Percentiles rank a stretch among this genome's conserved stretches.
These are phyloP conservation scores for Kryptopterus vitreolus DNA, from an alignment of 2,797 vertebrate genomes.

Conservation along the genomic window DNA sequence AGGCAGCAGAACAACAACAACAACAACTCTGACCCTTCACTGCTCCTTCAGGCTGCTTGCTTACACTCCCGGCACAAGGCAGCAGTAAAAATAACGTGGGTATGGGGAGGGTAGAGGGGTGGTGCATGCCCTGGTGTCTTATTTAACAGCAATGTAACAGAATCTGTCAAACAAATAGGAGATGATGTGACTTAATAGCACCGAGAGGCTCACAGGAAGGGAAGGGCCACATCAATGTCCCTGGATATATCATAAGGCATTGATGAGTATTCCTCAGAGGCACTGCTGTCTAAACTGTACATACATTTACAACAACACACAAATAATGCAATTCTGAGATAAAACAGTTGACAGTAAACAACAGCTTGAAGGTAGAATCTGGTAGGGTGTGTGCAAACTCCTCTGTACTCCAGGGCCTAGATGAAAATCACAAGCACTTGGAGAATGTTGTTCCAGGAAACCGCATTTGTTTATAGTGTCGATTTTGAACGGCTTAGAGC, in stretches of 20 bases:
- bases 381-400: conserved; percentile 30
- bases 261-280: background rate
- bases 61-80: conserved; percentile 15
- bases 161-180: background rate
- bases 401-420: conserved; percentile 23
- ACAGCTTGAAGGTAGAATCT: conserved; percentile 28
- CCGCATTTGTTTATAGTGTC: conserved; percentile 17
- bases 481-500: conserved; percentile 14
- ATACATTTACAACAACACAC: background rate
- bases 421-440: conserved; percentile 35
- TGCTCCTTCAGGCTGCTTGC: conserved; percentile 26
- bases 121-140: background rate
- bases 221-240: background rate
- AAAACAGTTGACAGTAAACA: conserved; percentile 41
- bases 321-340: too few species aligned
- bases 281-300: background rate
- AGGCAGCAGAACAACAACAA: conserved; percentile 48
- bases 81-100: conserved; percentile 33
- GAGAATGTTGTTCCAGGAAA: conserved; percentile 27
- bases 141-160: background rate
- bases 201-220: background rate
- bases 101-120: background rate
- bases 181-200: background rate
- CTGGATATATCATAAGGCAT: background rate
- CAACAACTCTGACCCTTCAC: conserved; percentile 38